Conservation (phyloP, 2,888 invertebrate genomes). For the Clusia tigrina region DNA sequence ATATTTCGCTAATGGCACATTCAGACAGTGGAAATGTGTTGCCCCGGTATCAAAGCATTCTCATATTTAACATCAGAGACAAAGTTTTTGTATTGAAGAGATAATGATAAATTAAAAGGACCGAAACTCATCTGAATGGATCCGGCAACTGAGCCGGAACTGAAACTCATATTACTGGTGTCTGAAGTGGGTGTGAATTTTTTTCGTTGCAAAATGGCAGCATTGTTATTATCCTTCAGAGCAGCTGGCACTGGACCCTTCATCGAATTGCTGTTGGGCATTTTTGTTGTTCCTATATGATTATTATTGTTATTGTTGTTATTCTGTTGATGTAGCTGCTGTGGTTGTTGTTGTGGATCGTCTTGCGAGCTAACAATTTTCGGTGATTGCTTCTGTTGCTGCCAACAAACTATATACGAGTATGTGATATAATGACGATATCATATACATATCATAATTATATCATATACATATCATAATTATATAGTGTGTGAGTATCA, state of each 20-base stretch:
- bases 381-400: conserved; percentile 27
- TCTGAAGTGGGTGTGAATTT: conserved; percentile 53
- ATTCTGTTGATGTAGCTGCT: conserved; percentile 17
- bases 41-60: too few relatives aligned
- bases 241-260: background rate
- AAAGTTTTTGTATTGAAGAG: too few relatives aligned
- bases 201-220: conserved; percentile 44
- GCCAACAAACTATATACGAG: too few relatives aligned
- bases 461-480: too few relatives aligned
- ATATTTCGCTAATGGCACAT: too few relatives aligned
- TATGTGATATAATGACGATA: too few relatives aligned
- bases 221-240: conserved; percentile 33
- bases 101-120: too few relatives aligned
- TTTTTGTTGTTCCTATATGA: conserved; percentile 30
- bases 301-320: conserved; percentile 25
- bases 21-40: too few relatives aligned
- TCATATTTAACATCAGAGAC: too few relatives aligned
- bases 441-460: too few relatives aligned
- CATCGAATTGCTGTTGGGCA: too few relatives aligned
- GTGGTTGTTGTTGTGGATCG: conserved; percentile 22
- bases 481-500: too few relatives aligned
- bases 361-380: background rate
- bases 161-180: conserved; percentile 62
- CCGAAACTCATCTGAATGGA: conserved; percentile 62
- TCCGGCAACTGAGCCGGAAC: conserved; percentile 64